Base-by-base conservation (phyloP, 2,113 vertebrate genomes). In the Cnemophilus loriae region DNA sequence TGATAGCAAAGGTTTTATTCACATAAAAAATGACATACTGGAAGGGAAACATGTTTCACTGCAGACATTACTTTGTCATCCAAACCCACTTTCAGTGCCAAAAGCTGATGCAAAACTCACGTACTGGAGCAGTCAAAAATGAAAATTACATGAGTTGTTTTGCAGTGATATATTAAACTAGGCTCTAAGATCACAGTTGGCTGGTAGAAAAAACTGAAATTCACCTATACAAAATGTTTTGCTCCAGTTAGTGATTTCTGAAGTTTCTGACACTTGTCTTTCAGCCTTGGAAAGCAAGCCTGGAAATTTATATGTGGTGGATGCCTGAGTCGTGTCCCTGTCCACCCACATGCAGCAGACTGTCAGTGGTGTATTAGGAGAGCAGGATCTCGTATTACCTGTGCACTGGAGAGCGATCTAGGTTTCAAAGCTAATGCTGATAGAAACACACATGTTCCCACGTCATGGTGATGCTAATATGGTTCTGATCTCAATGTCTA, bases 1-100 rank as follows among this genome's bases (percentile, higher is more conserved):
- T 94, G 52, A 95, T 87, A 87, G 74, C 23, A 87, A 91, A 93
- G 78, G 49, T 85, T 97, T 97, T 96, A 89, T 83, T 95, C 93
- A 95, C 57, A 60, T 55, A 84, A 92, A 91, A 95, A 85, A 67
- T 76, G 53, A 64, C 84, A 90, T 30, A 77, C 44, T 93, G 86
- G 92, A 78, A 95, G 79, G 77, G 89, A 81, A 92, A 89, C 47
- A 41, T 70, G 67, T 96, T 97, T 96, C 71, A 70, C 83, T 94
- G 80, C 26, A 73, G 89, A 79, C 71, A 67, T 61, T 74, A 21
- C 49, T 90, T 67, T n/a, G 57, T 97, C 87, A 96, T 88, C 86
- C 63, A 84, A 90, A 76, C 64, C 39, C 33, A 52, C 73, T 93
- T 95, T 75, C 65, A 86, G 35, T 92, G 75, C 93, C 89, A 94